Conservation (phyloP, 2,113 vertebrate genomes). For the Hiodon alosoides region DNA sequence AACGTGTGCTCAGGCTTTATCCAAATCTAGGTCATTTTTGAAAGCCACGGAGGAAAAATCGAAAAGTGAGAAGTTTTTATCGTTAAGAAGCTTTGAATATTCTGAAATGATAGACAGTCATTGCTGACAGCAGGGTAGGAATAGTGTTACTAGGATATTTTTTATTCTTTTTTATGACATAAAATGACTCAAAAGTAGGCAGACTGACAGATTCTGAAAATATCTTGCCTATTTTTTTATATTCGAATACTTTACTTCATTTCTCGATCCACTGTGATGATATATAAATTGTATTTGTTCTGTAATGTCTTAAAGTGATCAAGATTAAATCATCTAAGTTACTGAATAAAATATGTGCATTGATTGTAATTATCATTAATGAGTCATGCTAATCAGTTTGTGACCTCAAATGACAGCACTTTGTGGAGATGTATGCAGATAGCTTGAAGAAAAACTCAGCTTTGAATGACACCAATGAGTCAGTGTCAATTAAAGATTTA, state of each 20-base stretch:
- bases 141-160: too few relatives aligned
- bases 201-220: too few relatives aligned
- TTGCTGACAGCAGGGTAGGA: neutral
- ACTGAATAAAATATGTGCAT: constrained; percentile 62
- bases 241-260: neutral
- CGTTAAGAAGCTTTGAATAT: neutral
- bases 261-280: neutral
- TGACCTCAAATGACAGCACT: constrained; percentile 45
- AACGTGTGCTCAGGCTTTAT: neutral
- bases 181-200: too few relatives aligned
- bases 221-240: too few relatives aligned
- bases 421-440: constrained; percentile 13
- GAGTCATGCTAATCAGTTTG: constrained; percentile 59
- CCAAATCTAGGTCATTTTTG: neutral
- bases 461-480: constrained; percentile 5
- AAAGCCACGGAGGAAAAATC: neutral
- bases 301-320: constrained; percentile 25
- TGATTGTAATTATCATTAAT: constrained; percentile 61
- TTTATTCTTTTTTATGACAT: too few relatives aligned
- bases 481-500: constrained; percentile 36
- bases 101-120: neutral
- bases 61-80: neutral
- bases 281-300: neutral
- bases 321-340: constrained; percentile 31
- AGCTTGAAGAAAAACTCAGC: constrained; percentile 13